Base-by-base conservation (phyloP, 2,113 vertebrate species). In the Alligator mississippiensis region DNA sequence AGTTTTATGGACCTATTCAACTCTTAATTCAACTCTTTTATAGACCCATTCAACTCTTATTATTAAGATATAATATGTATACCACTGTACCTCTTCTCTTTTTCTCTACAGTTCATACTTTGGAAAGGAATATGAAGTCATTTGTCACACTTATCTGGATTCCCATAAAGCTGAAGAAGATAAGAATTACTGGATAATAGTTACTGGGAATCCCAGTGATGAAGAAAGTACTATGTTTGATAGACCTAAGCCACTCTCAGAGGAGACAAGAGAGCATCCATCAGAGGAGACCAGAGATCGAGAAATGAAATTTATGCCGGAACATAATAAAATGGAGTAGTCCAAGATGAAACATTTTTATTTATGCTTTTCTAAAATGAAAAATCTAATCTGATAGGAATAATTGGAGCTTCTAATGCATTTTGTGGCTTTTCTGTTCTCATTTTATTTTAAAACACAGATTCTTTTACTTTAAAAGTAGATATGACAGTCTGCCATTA, bases 181-280 rank as follows among this genome's bases (percentile, higher is more conserved):
- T 17, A 97, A 96, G 87, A 99, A 99, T 95, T 96, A 99, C 87
- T 99, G 99, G 99, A 59, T 98, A 60, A 82, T 99, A 77, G 97
- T 98, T 81, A 99, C 98, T 18, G 92, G 97, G 30, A 97, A 98
- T 92, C 98, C 98, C 21, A 86, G 95, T 18, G 60, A 96, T 22
- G 90, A 91, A 1, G 84, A 89, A 1, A 86, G 96, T 57, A 93
- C 95, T 22, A 94, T 98, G 93, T 54, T 97, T 64, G 96, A 98
- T 2, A 81, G 96, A 96, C 83, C 61, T 1, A 11, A 17, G 5
- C 85, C 90, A 30, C 30, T 13, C 0, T 83, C 80, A 0, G 81
- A 93, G 28, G 80, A 82, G 25, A 68, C 87, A 2, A 4, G 6
- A 77, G 72, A 2, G 34, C 63, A 47, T 11, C 28, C 13, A 0